A percentile compares a stretch with the other conserved stretches of the same genome.
phyloP scores from a whole-genome alignment of 2,888 invertebrate species.

The Lithodes maja region DNA sequence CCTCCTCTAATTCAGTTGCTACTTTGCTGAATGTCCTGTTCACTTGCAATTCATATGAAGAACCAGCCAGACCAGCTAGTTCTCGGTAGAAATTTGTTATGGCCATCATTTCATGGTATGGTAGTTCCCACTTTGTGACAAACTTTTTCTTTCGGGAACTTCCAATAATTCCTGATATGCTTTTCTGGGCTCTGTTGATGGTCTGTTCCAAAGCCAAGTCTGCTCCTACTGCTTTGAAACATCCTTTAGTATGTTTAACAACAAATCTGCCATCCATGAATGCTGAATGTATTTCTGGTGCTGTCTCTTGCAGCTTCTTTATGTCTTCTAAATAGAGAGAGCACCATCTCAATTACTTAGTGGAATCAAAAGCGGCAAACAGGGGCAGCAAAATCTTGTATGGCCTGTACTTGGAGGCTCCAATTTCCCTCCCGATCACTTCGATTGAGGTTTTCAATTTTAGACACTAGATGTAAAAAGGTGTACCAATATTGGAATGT shows the following conservation, averaged over 20 bases:
- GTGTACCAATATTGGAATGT: not conserved
- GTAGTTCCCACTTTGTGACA: no score
- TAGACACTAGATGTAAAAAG: not conserved
- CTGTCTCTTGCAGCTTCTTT: not conserved
- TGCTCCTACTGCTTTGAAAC: not conserved
- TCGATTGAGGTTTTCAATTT: no score
- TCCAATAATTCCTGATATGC: not conserved
- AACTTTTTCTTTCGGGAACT: no score
- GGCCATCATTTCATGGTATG: no score
- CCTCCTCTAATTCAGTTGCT: no score
- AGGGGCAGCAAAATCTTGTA: not conserved
- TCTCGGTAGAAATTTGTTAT: no score
- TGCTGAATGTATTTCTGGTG: not conserved
- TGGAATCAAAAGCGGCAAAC: conserved; percentile 1
- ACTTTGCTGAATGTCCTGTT: no score
- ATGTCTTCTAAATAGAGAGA: not conserved
- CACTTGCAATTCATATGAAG: no score
- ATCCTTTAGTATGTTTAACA: not conserved
- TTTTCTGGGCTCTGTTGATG: not conserved
- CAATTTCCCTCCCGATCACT: no score
- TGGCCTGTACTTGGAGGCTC: no score
- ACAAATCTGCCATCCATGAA: not conserved
- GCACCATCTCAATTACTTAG: not conserved
- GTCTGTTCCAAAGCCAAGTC: not conserved
- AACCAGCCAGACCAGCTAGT: no score